Evolutionary conservation across 2,113 vertebrate species (phyloP).

Genomic region (Anoura caudifer): DNA sequence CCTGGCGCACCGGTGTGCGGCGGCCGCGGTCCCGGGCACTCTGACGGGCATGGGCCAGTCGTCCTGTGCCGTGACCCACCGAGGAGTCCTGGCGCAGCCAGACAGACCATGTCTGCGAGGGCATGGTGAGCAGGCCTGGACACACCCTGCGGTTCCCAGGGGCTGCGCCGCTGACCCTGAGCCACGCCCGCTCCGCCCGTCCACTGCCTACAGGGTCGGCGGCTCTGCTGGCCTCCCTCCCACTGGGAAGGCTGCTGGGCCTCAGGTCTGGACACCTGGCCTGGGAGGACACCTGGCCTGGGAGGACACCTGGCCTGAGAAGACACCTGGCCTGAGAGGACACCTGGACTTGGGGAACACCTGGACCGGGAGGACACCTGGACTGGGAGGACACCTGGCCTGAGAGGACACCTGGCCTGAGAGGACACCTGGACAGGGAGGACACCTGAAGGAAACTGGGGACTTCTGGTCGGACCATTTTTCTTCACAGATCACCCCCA

Average conservation of each 20-base stretch:
- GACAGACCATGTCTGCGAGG: fast-evolving
- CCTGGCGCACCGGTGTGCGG: background rate
- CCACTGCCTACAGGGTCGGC: background rate
- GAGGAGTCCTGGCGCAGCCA: slow-evolving; percentile 68
- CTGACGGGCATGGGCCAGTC: fast-evolving
- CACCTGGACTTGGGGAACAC: too few species aligned
- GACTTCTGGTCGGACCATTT: background rate
- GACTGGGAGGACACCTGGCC: background rate
- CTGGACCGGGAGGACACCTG: background rate
- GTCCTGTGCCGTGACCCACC: fast-evolving
- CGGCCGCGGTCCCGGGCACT: background rate
- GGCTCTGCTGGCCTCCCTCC: background rate
- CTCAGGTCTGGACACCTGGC: background rate
- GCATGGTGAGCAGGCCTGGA: fast-evolving
- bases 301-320: too few species aligned
- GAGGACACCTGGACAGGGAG: background rate
- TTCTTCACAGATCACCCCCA: fast-evolving
- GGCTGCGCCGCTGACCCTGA: background rate
- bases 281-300: too few species aligned
- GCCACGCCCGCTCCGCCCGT: fast-evolving
- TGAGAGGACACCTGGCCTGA: background rate
- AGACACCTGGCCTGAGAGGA: background rate
- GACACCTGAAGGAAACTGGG: background rate
- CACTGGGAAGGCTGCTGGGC: background rate
- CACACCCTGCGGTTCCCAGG: background rate